These are phyloP conservation scores for Calonectris borealis DNA, from an alignment of 2,113 vertebrate genomes.

Conservation along the genomic window DNA sequence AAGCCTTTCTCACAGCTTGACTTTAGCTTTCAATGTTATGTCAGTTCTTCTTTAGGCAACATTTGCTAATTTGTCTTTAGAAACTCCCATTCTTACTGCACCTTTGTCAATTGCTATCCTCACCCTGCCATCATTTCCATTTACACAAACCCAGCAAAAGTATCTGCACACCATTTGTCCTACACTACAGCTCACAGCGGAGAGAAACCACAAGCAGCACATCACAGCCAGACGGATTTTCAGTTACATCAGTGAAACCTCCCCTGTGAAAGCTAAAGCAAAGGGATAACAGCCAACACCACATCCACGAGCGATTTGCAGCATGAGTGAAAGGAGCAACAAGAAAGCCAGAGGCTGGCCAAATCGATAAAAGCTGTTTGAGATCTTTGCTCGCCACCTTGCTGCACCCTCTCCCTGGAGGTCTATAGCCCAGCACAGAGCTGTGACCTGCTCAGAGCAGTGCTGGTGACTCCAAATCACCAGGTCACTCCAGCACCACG, in stretches of 20 bases:
- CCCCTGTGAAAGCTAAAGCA: background rate
- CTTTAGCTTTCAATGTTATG: constrained; percentile 22
- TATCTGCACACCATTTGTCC: background rate
- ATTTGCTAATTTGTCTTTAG: constrained; percentile 38
- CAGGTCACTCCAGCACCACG: background rate
- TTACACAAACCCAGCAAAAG: background rate
- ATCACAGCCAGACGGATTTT: background rate
- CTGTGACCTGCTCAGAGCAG: background rate
- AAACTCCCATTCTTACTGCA: background rate
- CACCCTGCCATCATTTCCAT: background rate
- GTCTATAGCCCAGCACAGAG: background rate
- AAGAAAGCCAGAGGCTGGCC: background rate
- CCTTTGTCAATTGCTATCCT: background rate
- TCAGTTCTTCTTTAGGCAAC: constrained; percentile 6
- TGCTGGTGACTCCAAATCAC: background rate
- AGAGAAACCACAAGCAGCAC: background rate
- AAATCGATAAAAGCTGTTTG: background rate
- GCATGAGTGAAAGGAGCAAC: background rate
- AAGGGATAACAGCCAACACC: background rate
- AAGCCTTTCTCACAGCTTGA: constrained; percentile 55
- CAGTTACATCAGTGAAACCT: background rate
- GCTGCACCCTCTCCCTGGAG: background rate
- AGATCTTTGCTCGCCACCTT: background rate
- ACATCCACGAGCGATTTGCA: background rate
- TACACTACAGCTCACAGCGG: background rate